Conservation (phyloP, 2,888 invertebrate genomes). For the Ypsolopha scabrella region DNA sequence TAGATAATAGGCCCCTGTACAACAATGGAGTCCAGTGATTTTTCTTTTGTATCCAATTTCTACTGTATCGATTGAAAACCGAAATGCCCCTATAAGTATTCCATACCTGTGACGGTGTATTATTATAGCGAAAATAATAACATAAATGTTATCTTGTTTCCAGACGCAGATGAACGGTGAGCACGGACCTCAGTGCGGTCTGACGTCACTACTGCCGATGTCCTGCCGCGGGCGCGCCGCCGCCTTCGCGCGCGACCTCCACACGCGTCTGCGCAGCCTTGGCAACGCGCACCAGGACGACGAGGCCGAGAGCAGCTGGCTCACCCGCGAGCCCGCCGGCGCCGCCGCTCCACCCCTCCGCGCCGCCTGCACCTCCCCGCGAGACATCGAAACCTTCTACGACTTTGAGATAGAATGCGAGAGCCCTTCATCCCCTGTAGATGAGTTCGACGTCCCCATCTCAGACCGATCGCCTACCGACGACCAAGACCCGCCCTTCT, state of each 20-base stretch:
- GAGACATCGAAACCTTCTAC: constrained; percentile 71
- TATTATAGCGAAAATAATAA: no score
- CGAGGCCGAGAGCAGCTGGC: constrained; percentile 57
- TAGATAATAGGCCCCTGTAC: no score
- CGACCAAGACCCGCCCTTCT: constrained; percentile 68
- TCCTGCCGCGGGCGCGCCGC: constrained; percentile 85
- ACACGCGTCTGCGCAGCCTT: constrained; percentile 79
- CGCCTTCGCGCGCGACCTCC: constrained; percentile 82
- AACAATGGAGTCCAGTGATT: no score
- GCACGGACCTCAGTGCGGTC: constrained; percentile 73
- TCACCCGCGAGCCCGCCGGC: constrained; percentile 28
- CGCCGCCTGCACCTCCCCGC: constrained; percentile 14
- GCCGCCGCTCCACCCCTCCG: constrained; percentile 25
- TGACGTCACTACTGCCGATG: constrained; percentile 79
- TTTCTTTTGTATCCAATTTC: no score
- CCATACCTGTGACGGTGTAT: no score
- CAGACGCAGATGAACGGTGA: constrained; percentile 69
- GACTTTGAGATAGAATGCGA: constrained; percentile 76
- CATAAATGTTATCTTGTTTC: constrained; percentile 17
- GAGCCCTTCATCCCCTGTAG: constrained; percentile 78
- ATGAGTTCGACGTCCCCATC: constrained; percentile 65
- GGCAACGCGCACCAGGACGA: constrained; percentile 65
- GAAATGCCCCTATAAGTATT: background rate
- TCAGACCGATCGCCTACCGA: constrained; percentile 61
- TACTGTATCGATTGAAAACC: no score